These are phyloP conservation scores for Spialia ferax DNA, from an alignment of 2,888 invertebrate species.

Conservation along the genomic window DNA sequence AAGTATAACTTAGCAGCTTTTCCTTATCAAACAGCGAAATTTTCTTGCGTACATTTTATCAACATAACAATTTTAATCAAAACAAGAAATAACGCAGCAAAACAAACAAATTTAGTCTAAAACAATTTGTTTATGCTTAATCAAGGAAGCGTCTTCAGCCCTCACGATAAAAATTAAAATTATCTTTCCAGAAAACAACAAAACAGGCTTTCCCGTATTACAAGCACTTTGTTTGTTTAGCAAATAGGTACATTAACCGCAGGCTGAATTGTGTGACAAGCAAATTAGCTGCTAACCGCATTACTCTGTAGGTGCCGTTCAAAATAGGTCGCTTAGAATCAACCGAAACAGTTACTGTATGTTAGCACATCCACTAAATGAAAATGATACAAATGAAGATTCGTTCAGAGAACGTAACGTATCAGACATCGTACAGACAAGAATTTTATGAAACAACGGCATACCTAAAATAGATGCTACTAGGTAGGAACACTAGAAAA, in stretches of 20 bases:
- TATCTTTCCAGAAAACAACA: not conserved
- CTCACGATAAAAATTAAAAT: not conserved
- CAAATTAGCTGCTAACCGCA: slow-evolving; percentile 36
- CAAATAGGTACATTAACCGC: slow-evolving; percentile 11
- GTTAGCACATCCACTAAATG: slow-evolving; percentile 4
- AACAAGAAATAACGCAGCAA: too few species aligned
- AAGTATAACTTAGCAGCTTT: too few species aligned
- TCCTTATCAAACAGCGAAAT: too few species aligned
- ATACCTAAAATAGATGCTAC: too few species aligned
- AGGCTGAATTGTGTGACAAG: slow-evolving; percentile 33
- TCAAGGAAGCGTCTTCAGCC: not conserved
- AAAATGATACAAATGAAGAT: slow-evolving; percentile 17
- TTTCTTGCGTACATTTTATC: too few species aligned
- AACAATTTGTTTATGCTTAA: not conserved
- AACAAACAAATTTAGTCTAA: too few species aligned
- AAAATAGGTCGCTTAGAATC: slow-evolving; percentile 26
- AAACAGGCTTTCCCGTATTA: not conserved
- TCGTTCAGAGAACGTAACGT: too few species aligned
- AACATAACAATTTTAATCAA: too few species aligned
- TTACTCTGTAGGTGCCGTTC: slow-evolving; percentile 19
- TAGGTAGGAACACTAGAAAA: too few species aligned
- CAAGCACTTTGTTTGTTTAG: not conserved
- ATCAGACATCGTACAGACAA: too few species aligned
- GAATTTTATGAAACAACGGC: too few species aligned
- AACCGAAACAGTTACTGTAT: slow-evolving; percentile 28